Evolutionary conservation across 1,140 invertebrate genomes (phyloP), one percentile per base, ranked within the genome.

Genomic region (Pararge aegeria): DNA sequence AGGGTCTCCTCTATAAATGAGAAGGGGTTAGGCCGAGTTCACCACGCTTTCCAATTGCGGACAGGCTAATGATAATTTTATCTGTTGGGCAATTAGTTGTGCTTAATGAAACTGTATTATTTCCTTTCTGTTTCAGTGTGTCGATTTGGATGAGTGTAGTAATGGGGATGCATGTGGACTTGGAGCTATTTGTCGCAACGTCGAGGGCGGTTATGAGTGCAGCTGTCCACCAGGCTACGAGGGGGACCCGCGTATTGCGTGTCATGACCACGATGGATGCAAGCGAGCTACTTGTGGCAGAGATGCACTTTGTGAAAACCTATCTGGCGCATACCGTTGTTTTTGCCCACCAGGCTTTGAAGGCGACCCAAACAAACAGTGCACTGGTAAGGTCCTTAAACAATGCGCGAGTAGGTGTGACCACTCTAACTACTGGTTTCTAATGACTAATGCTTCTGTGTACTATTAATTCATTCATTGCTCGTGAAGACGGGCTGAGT

Each of bases 141-240:
- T 93, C 61, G 96, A 97, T 82, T 87, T 96, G 51, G 94, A 97
- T 80, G 96, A 98, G 90, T 98, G 96, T 83, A 89, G 93, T 63
- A 91, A 92, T 66, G 90, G 89, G 16, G 92, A 92, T 66, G 93
- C 94, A 48, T 98, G 97, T 83, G 97, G 95, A 56, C 90, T 91
- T 34, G 94, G 93, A 61, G 96, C 97, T 10, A 89, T 94, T 52
- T 97, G 96, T 88, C 92, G 93, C 9, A 97, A 97, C 87, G 79
- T 95, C 13, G 92, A 93, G 18, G 97, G 96, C 55, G 93, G 93
- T 34, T 93, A 94, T 88, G 92, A 93, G 70, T 98, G 97, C 91
- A 93, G 94, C 66, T 98, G 97, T 85, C 95, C 95, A 21, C 81
- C 92, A 37, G 97, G 97, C 46, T 95, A 92, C 80, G 92, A 94